Conservation (phyloP, 2,797 vertebrate genomes). For the Propithecus deckenii region DNA sequence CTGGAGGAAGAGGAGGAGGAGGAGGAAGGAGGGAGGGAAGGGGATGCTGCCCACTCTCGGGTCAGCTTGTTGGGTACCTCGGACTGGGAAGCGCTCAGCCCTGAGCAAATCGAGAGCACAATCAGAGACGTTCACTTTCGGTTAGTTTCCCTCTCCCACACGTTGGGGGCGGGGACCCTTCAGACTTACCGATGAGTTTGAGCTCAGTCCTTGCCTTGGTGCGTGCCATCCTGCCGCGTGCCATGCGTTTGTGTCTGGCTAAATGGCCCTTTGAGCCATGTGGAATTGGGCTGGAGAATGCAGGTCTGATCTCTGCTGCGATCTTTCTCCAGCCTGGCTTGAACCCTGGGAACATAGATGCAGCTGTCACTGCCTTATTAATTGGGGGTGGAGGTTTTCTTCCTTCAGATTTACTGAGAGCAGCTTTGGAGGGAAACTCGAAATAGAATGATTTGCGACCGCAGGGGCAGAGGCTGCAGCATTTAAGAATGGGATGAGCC, state of each 20-base stretch:
- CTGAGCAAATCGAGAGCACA: background rate
- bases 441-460: background rate
- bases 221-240: background rate
- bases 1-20: background rate
- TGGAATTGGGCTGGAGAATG: background rate
- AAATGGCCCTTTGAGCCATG: background rate
- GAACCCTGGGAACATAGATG: background rate
- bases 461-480: background rate
- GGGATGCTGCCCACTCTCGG: background rate
- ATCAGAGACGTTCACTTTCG: background rate
- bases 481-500: rapidly evolving
- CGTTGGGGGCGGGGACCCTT: background rate
- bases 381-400: background rate
- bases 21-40: background rate
- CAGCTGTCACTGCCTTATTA: background rate
- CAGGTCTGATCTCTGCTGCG: background rate
- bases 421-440: slow-evolving; percentile 63
- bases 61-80: background rate
- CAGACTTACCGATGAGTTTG: slow-evolving; percentile 51
- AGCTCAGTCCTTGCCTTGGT: background rate
- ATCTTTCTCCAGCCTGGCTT: background rate
- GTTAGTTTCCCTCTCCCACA: slow-evolving; percentile 5
- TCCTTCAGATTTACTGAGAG: background rate
- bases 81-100: background rate
- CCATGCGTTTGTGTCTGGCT: background rate